Evolutionary conservation across 2,113 vertebrate genomes (phyloP).

Genomic region (Coturnix japonica): DNA sequence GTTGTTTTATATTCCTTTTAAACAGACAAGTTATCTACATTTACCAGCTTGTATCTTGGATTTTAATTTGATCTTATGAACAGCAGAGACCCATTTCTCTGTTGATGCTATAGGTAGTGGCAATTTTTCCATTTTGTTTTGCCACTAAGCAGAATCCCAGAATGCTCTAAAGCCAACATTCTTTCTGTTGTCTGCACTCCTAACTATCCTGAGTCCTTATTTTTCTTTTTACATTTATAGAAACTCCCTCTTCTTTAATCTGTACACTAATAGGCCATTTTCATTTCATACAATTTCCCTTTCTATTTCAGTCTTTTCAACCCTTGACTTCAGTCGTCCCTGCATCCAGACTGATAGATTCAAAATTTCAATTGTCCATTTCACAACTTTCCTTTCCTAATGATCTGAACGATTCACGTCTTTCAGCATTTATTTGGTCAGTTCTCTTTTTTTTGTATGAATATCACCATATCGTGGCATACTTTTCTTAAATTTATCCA

Average conservation of each 20-base stretch:
- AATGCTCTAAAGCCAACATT: not conserved
- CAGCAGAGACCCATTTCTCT: not conserved
- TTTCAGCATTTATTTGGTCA: not conserved
- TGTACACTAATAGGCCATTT: not conserved
- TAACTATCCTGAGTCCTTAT: not conserved
- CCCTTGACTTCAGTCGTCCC: not conserved
- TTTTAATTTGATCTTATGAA: not conserved
- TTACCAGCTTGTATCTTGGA: not conserved
- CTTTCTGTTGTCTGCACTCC: not conserved
- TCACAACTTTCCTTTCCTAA: not conserved
- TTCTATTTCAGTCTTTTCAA: not conserved
- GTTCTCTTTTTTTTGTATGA: accelerated
- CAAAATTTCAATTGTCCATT: not conserved
- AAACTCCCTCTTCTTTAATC: not conserved
- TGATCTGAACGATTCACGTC: not conserved
- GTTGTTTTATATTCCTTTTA: not conserved
- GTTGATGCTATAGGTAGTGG: not conserved
- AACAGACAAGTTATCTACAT: not conserved
- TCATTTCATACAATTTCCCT: not conserved
- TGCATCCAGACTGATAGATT: not conserved
- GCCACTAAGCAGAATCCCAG: not conserved
- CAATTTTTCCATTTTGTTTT: not conserved
- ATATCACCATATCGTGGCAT: not conserved
- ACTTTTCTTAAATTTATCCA: not conserved
- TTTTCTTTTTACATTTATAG: not conserved